Base-by-base conservation (phyloP, 2,113 vertebrate species). In the Gallinago undulata region DNA sequence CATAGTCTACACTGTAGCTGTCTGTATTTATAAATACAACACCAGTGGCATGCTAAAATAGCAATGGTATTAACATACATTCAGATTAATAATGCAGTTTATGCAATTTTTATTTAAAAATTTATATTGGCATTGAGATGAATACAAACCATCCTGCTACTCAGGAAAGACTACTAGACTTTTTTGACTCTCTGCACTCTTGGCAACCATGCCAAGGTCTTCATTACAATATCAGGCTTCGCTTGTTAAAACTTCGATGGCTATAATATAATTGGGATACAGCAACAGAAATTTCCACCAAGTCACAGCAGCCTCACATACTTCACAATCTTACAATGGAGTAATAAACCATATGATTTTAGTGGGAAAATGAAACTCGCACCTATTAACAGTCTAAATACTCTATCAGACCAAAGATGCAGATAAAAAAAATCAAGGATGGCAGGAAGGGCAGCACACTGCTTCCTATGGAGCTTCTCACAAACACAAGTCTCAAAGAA, bases 181-280 rank as follows among this genome's bases (percentile, higher is more conserved):
- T 83, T 86, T 16, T 81, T 60, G 85, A 90, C 88, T 78, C 62
- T 53, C 4, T 35, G 48, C 48, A 27, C 85, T 78, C 67, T 55
- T 91, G 77, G 83, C 76, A 81, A 80, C 62, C 0, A 1, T 41
- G 57, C 53, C 3, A 33, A 80, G 78, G 66, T 87, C 86, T 53
- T 92, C 87, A 96, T 89, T 73, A 93, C 74, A 92, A 6, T 75
- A 89, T 87, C 95, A 94, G 84, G 53, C 74, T 79, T n/a, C 85
- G 63, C 60, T 92, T 79, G 77, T 89, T 94, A 92, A 62, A 93
- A 91, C 57, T 92, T 74, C 95, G 72, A 76, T 60, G 81, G 90
- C 92, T 95, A 4, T 30, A 66, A 25, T 25, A 28, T 11, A 93
- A 92, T 24, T 24, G 69, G 89, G 77, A 94, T 39, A 67, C 48